phyloP scores from a whole-genome alignment of 1,140 invertebrate genomes.

The Drosophila parabipectinata region DNA sequence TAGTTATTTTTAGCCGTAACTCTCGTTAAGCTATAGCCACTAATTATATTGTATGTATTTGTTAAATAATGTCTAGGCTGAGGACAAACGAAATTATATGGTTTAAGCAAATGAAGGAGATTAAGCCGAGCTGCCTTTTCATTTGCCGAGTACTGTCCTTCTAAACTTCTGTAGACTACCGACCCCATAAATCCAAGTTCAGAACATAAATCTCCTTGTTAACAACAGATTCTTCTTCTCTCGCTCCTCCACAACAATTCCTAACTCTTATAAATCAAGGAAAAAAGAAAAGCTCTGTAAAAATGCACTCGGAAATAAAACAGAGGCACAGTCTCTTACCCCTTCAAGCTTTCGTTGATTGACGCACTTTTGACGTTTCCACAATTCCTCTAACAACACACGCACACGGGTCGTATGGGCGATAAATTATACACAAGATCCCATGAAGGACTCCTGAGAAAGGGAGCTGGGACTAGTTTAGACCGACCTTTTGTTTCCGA shows the following conservation, averaged over 20 bases:
- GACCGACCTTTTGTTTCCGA: slow-evolving; percentile 58
- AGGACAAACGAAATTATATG: slow-evolving; percentile 51
- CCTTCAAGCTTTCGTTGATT: slow-evolving; percentile 63
- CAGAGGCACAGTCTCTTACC: slow-evolving; percentile 1
- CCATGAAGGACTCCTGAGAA: background rate
- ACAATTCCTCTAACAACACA: slow-evolving; percentile 50
- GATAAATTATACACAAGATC: slow-evolving; percentile 73
- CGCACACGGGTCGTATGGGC: slow-evolving; percentile 59
- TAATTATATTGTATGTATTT: slow-evolving; percentile 32
- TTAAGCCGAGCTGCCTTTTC: background rate
- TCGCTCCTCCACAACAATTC: slow-evolving; percentile 16
- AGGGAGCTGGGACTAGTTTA: slow-evolving; percentile 17
- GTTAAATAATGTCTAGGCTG: slow-evolving; percentile 57
- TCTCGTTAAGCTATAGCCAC: slow-evolving; percentile 23
- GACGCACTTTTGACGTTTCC: slow-evolving; percentile 73
- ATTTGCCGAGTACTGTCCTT: background rate
- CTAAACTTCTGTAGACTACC: background rate
- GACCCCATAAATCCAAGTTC: slow-evolving; percentile 30
- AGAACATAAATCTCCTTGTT: slow-evolving; percentile 44
- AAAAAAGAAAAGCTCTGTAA: slow-evolving; percentile 16
- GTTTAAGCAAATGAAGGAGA: slow-evolving; percentile 16
- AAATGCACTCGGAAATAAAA: slow-evolving; percentile 24
- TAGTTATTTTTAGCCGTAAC: slow-evolving; percentile 58
- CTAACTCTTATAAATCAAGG: slow-evolving; percentile 47
- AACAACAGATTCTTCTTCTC: slow-evolving; percentile 30